Evolutionary conservation across 2,797 vertebrate genomes (phyloP), one percentile per base, ranked within the genome.

Genomic region (Holocentrus rufus): DNA sequence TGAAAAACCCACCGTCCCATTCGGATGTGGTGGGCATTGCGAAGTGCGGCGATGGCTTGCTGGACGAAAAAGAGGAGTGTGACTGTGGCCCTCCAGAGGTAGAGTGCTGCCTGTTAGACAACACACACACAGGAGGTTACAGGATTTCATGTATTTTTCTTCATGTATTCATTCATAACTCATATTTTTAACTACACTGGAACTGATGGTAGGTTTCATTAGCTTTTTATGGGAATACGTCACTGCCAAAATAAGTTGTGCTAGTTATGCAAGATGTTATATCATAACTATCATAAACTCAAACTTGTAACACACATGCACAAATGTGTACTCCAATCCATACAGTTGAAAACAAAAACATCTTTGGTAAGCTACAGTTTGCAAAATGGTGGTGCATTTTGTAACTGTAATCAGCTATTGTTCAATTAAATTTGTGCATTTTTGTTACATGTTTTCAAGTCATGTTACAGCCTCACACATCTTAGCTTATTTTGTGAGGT

Each of bases 81-180:
- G 96, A 98, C 89, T 98, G 96, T 72, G 96, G 96, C 47, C 88
- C 78, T 65, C 92, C 93, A 0, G 11, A 95, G 95, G 96, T 97
- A 76, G 11, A 46, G 44, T 59, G 22, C 52, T 23, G n/a, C 6
- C 10, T 30, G 27, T 23, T 2, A 61, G 6, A 60, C 2, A 52
- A 11, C 2, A 7, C 50, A 42, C 27, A 34, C 34, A 49, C 9
- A 18, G 2, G 2, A 15, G 31, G 1, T 46, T 47, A 46, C 5
- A 25, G 18, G 3, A 27, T 10, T 13, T 23, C 1, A 17, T 17
- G 11, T 5, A 5, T 6, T n/a, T n/a, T n/a, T n/a, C n/a, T 15
- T 47, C 14, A 47, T 47, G 44, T 47, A 15, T 18, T 47, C 4
- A 47, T 47, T 47, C 44, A 47, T 47, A 15, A 47, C 14, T 47